Evolutionary conservation across 2,113 vertebrate genomes (phyloP).

Genomic region (Mus pahari): DNA sequence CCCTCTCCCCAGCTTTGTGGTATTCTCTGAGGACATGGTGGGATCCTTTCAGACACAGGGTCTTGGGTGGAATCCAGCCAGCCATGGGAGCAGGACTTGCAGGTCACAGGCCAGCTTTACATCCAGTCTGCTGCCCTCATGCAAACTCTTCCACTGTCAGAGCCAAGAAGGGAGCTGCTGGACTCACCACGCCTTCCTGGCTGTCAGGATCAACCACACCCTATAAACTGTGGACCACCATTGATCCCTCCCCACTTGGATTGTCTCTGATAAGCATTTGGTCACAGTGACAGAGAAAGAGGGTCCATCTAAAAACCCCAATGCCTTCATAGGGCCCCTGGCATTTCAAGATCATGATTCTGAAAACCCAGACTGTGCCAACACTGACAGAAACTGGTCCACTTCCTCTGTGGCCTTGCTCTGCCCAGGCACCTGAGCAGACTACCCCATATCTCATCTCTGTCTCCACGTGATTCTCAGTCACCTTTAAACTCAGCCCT

Average conservation of each 20-base stretch:
- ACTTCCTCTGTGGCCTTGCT: neutral
- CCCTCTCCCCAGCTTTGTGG: neutral
- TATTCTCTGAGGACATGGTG: neutral
- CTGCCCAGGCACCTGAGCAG: neutral
- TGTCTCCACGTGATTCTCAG: no score
- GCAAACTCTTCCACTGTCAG: neutral
- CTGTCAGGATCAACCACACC: neutral
- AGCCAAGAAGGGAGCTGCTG: neutral
- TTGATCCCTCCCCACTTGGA: no score
- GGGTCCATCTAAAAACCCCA: neutral
- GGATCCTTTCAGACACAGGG: neutral
- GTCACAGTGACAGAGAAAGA: neutral
- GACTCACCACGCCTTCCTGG: neutral
- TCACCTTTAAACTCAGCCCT: neutral
- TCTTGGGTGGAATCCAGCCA: neutral
- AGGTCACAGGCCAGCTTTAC: neutral
- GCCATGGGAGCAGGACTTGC: neutral
- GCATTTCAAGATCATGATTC: neutral
- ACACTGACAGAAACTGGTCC: accelerated
- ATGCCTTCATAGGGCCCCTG: neutral
- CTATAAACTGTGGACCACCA: neutral
- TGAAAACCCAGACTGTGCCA: neutral
- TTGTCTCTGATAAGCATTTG: neutral
- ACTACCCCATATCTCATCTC: neutral
- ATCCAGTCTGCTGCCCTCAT: neutral